A percentile compares a stretch with the other conserved stretches of the same genome.
phyloP scores from a whole-genome alignment of 2,888 invertebrate species.

The Cyaniris semiargus region DNA sequence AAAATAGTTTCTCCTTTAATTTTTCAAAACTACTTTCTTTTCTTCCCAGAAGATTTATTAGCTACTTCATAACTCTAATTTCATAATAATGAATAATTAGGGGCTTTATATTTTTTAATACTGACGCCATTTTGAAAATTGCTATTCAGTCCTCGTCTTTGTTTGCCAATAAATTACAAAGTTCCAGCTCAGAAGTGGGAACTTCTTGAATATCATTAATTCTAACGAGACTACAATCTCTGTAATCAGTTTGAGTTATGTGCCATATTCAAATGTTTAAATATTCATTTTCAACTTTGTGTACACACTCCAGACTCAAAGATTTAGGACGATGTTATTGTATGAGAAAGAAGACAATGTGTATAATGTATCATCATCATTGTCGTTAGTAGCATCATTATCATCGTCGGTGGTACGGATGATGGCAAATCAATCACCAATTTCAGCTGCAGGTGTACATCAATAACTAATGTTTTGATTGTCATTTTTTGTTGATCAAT shows the following conservation, averaged over 20 bases:
- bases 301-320: neutral
- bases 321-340: neutral
- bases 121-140: conserved; percentile 38
- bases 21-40: neutral
- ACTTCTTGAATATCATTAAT: conserved; percentile 63
- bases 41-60: neutral
- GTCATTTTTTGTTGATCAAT: no score
- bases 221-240: conserved; percentile 54
- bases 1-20: neutral
- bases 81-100: conserved; percentile 12
- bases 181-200: conserved; percentile 47
- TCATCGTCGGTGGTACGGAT: no score
- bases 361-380: neutral
- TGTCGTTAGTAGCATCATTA: no score
- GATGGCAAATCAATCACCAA: no score
- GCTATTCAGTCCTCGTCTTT: conserved; percentile 53
- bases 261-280: conserved; percentile 18
- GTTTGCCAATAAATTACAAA: conserved; percentile 61
- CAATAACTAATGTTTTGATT: no score
- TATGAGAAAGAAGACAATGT: neutral
- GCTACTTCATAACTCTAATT: neutral
- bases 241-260: conserved; percentile 49
- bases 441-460: no score
- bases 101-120: conserved; percentile 33
- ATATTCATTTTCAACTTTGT: conserved; percentile 21